phyloP scores from a whole-genome alignment of 2,797 vertebrate species.

The Epinephelus malabaricus region DNA sequence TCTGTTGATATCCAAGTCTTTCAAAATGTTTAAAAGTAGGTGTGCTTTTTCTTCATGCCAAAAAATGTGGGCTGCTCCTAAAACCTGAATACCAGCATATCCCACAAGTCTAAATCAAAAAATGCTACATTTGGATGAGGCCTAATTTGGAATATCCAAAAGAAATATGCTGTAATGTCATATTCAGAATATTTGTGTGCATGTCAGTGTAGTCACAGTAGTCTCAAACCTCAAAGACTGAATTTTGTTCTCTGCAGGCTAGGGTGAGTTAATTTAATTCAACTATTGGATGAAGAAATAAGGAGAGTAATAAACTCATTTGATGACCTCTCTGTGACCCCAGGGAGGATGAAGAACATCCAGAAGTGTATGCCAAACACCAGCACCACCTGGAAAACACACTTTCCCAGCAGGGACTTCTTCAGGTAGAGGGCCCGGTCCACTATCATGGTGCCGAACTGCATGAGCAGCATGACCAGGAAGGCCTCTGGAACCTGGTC shows the following conservation, averaged over 20 bases:
- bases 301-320: not conserved
- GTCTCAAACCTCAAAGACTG: too few relatives aligned
- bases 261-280: not conserved
- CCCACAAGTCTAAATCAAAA: too few relatives aligned
- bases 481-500: constrained; percentile 89
- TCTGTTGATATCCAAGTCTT: too few relatives aligned
- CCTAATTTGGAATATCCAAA: too few relatives aligned
- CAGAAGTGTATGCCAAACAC: constrained; percentile 89
- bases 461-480: constrained; percentile 87
- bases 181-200: too few relatives aligned
- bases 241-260: not conserved
- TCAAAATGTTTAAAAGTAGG: too few relatives aligned
- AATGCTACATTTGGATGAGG: too few relatives aligned
- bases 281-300: not conserved
- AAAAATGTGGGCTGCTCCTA: too few relatives aligned
- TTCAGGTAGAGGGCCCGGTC: constrained; percentile 88
- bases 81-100: too few relatives aligned
- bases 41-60: too few relatives aligned
- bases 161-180: too few relatives aligned
- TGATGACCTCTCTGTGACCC: constrained; percentile 86
- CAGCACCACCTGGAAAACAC: constrained; percentile 87
- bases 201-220: too few relatives aligned
- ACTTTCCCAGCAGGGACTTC: constrained; percentile 88
- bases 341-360: constrained; percentile 90
- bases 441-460: constrained; percentile 88